phyloP scores from a whole-genome alignment of 2,888 invertebrate genomes.

The Cerastis rubricosa region DNA sequence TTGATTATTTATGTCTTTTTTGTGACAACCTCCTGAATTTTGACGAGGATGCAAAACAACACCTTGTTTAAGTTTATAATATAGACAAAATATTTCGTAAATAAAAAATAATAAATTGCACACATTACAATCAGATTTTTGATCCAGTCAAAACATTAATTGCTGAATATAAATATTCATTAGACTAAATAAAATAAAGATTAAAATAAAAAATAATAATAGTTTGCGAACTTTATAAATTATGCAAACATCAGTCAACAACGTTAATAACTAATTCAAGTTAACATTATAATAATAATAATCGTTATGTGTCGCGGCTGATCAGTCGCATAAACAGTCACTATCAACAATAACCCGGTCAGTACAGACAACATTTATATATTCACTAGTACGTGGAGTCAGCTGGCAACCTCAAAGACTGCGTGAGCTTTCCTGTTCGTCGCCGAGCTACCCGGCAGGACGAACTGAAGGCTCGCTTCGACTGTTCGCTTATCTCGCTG shows the following conservation, averaged over 20 bases:
- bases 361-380: conserved; percentile 64
- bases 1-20: no score
- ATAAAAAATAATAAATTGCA: conserved; percentile 82
- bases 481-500: not conserved
- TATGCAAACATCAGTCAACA: conserved; percentile 85
- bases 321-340: conserved; percentile 43
- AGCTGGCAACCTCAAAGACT: conserved; percentile 14
- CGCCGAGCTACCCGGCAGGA: not conserved
- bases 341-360: conserved; percentile 43
- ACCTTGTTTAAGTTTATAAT: conserved; percentile 74
- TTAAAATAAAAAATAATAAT: conserved; percentile 78
- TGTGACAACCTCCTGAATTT: no score
- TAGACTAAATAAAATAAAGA: conserved; percentile 74
- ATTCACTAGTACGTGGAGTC: conserved; percentile 31
- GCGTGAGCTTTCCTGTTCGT: conserved; percentile 1
- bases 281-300: conserved; percentile 56
- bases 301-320: conserved; percentile 44
- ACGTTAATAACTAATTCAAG: conserved; percentile 63
- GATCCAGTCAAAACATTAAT: conserved; percentile 88
- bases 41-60: no score
- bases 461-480: not conserved
- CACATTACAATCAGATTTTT: conserved; percentile 87
- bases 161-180: conserved; percentile 73
- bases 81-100: conserved; percentile 70
- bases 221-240: conserved; percentile 83